Evolutionary conservation across 92 coral and sea anemone species (phyloP).

Genomic region (Plumapathes pennacea): DNA sequence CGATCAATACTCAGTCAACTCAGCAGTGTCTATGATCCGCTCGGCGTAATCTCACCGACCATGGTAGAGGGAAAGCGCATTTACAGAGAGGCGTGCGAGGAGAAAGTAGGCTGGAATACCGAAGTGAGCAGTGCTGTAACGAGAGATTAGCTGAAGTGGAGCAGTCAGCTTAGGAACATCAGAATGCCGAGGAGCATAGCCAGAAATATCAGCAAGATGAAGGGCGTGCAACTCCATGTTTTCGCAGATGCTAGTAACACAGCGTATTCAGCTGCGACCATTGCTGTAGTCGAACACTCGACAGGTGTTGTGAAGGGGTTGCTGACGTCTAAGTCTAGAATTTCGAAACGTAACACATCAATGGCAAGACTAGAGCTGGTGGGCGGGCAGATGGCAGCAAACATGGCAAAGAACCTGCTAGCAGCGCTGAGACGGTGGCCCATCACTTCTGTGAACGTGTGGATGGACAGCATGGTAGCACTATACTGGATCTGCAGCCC

Average conservation of each 20-base stretch:
- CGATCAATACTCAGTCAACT: constrained; percentile 10
- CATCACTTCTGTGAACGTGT: constrained; percentile 22
- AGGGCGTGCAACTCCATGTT: constrained; percentile 44
- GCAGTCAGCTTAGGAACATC: constrained; percentile 40
- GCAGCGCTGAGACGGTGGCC: constrained; percentile 28
- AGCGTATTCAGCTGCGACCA: constrained; percentile 46
- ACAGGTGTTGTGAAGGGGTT: constrained; percentile 51
- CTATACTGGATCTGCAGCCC: constrained; percentile 68
- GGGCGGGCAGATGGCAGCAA: constrained; percentile 50
- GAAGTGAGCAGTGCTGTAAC: constrained; percentile 9
- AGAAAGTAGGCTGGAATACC: constrained; percentile 30
- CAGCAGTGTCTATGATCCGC: constrained; percentile 27
- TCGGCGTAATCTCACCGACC: constrained; percentile 27
- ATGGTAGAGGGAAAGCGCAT: constrained; percentile 32
- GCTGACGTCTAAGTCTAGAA: constrained; percentile 62
- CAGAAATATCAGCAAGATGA: constrained; percentile 6
- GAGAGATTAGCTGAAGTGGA: constrained; percentile 32
- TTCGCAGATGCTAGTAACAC: constrained; percentile 63
- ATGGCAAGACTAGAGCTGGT: constrained; percentile 45
- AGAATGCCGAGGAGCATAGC: constrained; percentile 42
- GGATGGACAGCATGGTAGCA: constrained; percentile 58
- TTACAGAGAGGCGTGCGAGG: constrained; percentile 39
- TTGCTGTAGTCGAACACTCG: constrained; percentile 36
- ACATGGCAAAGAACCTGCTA: constrained; percentile 33
- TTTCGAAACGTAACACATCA: constrained; percentile 49